These are phyloP conservation scores for Picathartes gymnocephalus DNA, from an alignment of 2,113 vertebrate genomes.

Conservation along the genomic window DNA sequence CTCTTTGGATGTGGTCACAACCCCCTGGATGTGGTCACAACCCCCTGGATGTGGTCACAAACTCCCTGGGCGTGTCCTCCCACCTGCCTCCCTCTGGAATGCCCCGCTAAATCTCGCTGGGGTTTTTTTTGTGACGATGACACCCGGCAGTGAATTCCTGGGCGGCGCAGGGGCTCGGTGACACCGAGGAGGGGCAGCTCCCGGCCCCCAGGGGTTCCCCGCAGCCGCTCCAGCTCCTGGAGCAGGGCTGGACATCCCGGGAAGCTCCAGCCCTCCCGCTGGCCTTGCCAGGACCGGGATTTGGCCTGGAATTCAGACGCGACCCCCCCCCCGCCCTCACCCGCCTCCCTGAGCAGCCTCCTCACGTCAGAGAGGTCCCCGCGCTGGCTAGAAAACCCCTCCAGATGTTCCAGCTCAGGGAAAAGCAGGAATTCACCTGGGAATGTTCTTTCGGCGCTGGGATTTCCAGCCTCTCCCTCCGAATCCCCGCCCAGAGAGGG, in stretches of 20 bases:
- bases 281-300: background rate
- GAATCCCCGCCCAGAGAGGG: background rate
- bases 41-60: background rate
- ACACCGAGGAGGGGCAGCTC: background rate
- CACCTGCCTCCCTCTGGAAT: background rate
- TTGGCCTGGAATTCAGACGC: background rate
- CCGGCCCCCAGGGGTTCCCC: background rate
- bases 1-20: accelerated
- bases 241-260: background rate
- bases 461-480: background rate
- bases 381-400: background rate
- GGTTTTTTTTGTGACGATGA: background rate
- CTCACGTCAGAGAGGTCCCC: background rate
- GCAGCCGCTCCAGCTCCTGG: background rate
- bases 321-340: background rate
- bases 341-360: background rate
- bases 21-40: background rate
- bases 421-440: background rate
- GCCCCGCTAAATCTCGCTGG: background rate
- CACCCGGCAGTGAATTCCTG: background rate
- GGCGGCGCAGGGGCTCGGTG: background rate
- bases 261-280: background rate
- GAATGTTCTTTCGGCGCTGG: background rate
- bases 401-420: background rate
- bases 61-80: accelerated